A percentile compares a stretch with the other conserved stretches of the same genome.
phyloP scores from a whole-genome alignment of 30 jellyfish, hydroid and myxozoan species.

The Sanderia malayensis region DNA sequence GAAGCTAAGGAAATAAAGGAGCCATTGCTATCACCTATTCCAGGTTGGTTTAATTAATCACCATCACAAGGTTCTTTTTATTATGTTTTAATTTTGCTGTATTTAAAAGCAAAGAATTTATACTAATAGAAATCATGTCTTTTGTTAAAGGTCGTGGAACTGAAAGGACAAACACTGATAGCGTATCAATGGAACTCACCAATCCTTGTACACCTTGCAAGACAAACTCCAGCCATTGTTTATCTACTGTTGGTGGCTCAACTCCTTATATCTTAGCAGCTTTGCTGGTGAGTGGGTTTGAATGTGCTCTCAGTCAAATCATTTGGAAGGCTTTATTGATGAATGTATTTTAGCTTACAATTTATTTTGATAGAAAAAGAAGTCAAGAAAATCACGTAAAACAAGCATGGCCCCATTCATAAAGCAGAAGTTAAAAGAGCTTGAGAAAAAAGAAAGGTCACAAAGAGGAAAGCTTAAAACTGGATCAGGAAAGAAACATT shows the following conservation, averaged over 20 bases:
- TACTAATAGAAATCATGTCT: neutral
- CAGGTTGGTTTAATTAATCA: too few species aligned
- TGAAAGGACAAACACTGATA: conserved; percentile 8
- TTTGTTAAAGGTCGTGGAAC: neutral
- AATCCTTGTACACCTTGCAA: conserved; percentile 3
- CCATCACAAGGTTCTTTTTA: too few species aligned
- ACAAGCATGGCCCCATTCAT: neutral
- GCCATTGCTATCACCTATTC: conserved; percentile 45
- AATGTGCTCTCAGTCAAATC: too few species aligned
- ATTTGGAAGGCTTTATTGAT: too few species aligned
- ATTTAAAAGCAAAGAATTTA: neutral
- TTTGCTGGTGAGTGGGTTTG: conserved; percentile 13
- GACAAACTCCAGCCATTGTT: neutral
- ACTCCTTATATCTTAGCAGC: conserved; percentile 35
- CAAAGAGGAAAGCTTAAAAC: too few species aligned
- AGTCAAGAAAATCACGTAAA: neutral
- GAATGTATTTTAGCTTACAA: too few species aligned
- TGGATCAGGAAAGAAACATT: too few species aligned
- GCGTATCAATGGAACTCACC: conserved; percentile 22
- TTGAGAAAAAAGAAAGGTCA: neutral
- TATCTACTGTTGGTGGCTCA: conserved; percentile 15
- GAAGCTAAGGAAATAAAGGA: neutral
- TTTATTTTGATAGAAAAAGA: neutral
- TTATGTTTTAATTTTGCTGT: too few species aligned
- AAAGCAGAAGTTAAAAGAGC: neutral